Base-by-base conservation (phyloP, 1,140 invertebrate genomes). In the Mya arenaria region DNA sequence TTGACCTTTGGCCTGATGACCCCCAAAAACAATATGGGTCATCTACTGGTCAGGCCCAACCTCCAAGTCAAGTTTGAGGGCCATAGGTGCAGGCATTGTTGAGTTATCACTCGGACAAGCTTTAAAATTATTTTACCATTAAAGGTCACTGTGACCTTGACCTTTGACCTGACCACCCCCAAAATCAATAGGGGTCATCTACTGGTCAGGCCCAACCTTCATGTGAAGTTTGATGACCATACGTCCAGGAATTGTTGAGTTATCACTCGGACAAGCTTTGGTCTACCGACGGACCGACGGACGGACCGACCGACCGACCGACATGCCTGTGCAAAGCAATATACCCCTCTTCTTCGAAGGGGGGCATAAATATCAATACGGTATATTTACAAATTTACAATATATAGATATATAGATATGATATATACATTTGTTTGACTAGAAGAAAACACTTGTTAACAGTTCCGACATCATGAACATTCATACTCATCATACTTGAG, bases 1-100 rank as follows among this genome's bases (percentile, higher is more conserved):
- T 66, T 66, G 63, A 66, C 23, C 32, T 66, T 66, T 66, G 56
- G 25, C 56, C 56, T 30, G 23, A 25, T 60, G 63, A 66, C 63
- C 63, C n/a, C 23, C 63, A 32, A 66, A 32, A 13, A 30, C 63
- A 66, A 30, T 36, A 32, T 23, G 32, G 63, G 63, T 36, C 63
- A 66, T 66, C 23, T 66, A 66, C 63, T 66, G 63, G 25, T 36
- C 63, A 66, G 34, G 25, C 4, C 63, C 25, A 66, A 32, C 34
- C 25, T 36, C 25, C 13, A 66, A 32, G 25, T 28, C 63, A 66
- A 66, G 63, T 66, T 32, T 32, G 25, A 66, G 34, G 63, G 25
- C 63, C 25, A 66, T 66, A 15, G 34, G 63, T 32, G 25, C 63
- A 28, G 25, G 25, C 34, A 36, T 66, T 66, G 25, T 32, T 10